A percentile compares a stretch with the other conserved stretches of the same genome.
Conservation (phyloP, 2,797 vertebrate species). For the Sebastes nivosus region DNA sequence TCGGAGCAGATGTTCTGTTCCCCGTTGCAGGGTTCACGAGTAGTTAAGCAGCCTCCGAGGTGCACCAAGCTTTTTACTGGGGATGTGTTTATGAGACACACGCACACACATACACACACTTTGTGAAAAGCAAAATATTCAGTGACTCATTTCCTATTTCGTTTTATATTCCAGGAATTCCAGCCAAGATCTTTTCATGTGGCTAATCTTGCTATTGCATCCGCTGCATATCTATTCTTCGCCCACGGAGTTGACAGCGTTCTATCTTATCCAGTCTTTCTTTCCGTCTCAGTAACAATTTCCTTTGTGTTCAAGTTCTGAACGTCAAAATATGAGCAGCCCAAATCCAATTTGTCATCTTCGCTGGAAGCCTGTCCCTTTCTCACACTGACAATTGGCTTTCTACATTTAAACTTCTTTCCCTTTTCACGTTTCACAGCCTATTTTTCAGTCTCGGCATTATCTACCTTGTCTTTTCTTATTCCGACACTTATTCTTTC, state of each 20-base stretch:
- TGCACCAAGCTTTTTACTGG: constrained; percentile 44
- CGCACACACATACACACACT: not conserved
- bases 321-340: constrained; percentile 61
- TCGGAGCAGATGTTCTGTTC: constrained; percentile 63
- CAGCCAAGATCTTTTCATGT: constrained; percentile 56
- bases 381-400: constrained; percentile 31
- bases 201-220: constrained; percentile 60
- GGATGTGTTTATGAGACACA: constrained; percentile 42
- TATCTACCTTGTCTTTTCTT: constrained; percentile 26
- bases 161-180: constrained; percentile 66
- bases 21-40: constrained; percentile 44
- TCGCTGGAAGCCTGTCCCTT: constrained; percentile 39
- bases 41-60: constrained; percentile 50
- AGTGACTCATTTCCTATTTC: constrained; percentile 74
- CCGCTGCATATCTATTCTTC: constrained; percentile 29
- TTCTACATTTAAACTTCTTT: constrained; percentile 18
- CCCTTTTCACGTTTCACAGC: constrained; percentile 8
- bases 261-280: constrained; percentile 49
- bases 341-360: constrained; percentile 66
- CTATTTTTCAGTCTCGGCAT: constrained; percentile 21
- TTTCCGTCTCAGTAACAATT: constrained; percentile 48
- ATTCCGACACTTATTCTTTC: constrained; percentile 21
- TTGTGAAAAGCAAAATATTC: constrained; percentile 44
- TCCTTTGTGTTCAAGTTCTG: constrained; percentile 55
- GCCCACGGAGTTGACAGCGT: constrained; percentile 42